Conservation (phyloP, 1,140 invertebrate genomes). For the Drosophila prosaltans region DNA sequence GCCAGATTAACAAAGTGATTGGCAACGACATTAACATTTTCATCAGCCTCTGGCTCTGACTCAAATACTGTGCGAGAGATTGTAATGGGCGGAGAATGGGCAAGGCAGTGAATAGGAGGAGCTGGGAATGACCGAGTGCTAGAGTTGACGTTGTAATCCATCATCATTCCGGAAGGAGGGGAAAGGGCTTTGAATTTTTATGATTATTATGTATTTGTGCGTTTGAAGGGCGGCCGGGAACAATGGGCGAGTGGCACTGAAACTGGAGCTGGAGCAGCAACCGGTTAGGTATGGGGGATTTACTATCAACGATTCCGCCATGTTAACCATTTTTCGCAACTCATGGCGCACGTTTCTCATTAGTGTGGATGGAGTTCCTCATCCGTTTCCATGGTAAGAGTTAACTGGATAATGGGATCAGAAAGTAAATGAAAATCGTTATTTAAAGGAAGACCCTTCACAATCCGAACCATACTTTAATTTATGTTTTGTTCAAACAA, state of each 20-base stretch:
- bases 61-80: constrained; percentile 26
- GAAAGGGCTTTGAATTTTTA: constrained; percentile 74
- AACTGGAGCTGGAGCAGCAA: background rate
- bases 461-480: background rate
- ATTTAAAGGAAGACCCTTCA: background rate
- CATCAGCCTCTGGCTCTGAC: constrained; percentile 64
- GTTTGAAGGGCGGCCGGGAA: constrained; percentile 26
- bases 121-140: background rate
- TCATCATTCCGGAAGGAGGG: constrained; percentile 58
- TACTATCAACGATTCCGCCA: constrained; percentile 60
- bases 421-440: constrained; percentile 22
- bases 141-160: constrained; percentile 70
- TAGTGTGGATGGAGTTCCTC: constrained; percentile 36
- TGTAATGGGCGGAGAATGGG: background rate
- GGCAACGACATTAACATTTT: constrained; percentile 80
- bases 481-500: too few species aligned
- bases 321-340: constrained; percentile 69
- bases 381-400: constrained; percentile 23
- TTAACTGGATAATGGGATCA: constrained; percentile 24
- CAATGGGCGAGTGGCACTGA: constrained; percentile 22
- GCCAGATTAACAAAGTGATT: constrained; percentile 76
- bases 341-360: constrained; percentile 77
- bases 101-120: background rate
- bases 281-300: constrained; percentile 13
- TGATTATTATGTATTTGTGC: constrained; percentile 70